Percentiles rank a stretch among this genome's conserved stretches.
Conservation (phyloP, 2,888 invertebrate species). For the Cryptophagus acutangulus region DNA sequence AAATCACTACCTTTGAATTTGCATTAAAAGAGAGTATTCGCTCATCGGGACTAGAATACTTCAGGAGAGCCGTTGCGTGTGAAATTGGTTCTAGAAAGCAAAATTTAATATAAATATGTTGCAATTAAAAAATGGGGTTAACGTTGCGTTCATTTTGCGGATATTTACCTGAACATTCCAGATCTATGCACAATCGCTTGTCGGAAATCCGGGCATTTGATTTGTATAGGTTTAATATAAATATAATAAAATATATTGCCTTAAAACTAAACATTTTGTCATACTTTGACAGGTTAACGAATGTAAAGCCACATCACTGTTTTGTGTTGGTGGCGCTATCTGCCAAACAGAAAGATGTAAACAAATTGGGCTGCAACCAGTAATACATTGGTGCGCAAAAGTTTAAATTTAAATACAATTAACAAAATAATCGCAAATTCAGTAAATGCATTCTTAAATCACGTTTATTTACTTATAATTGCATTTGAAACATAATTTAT, state of each 20-base stretch:
- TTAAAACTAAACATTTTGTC: slow-evolving; percentile 46
- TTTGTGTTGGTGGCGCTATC: too few species aligned
- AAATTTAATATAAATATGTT: slow-evolving; percentile 7
- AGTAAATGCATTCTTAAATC: too few species aligned
- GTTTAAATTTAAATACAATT: too few species aligned
- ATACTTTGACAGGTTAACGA: slow-evolving; percentile 40
- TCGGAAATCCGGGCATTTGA: slow-evolving; percentile 55
- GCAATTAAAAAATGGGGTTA: slow-evolving; percentile 31
- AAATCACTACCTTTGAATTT: slow-evolving; percentile 57
- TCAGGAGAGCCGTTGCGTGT: slow-evolving; percentile 55
- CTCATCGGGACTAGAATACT: slow-evolving; percentile 53
- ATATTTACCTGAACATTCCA: slow-evolving; percentile 62
- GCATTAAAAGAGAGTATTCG: slow-evolving; percentile 58
- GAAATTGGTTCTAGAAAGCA: slow-evolving; percentile 51
- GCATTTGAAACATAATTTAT: too few species aligned
- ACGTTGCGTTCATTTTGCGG: slow-evolving; percentile 6
- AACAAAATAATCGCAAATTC: too few species aligned
- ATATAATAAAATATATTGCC: slow-evolving; percentile 42
- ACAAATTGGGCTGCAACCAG: too few species aligned
- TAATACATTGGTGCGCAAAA: too few species aligned
- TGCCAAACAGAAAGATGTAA: too few species aligned
- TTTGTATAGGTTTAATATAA: slow-evolving; percentile 38
- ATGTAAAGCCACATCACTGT: slow-evolving; percentile 40
- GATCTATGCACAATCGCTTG: slow-evolving; percentile 66
- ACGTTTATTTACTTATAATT: too few species aligned